Evolutionary conservation across 2,113 vertebrate genomes (phyloP).

Genomic region (Solea solea): DNA sequence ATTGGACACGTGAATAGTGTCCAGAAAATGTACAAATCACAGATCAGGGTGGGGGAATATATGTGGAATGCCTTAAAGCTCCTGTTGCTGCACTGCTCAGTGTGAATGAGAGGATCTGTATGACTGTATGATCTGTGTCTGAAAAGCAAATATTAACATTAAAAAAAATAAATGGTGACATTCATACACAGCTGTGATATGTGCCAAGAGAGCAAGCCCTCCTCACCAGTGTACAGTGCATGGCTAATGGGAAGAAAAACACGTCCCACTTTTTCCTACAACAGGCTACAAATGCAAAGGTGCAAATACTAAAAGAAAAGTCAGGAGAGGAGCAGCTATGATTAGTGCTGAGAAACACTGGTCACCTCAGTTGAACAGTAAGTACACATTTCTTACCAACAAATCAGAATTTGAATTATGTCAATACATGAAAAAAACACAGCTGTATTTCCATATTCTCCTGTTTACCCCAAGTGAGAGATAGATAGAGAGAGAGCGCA

Average conservation of each 20-base stretch:
- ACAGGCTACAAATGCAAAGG: neutral
- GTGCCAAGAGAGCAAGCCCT: constrained; percentile 21
- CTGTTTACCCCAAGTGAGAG: neutral
- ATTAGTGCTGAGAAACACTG: neutral
- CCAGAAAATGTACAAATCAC: neutral
- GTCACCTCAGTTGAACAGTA: too few species aligned
- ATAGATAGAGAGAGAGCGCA: neutral
- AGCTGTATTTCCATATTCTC: neutral
- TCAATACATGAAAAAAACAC: neutral
- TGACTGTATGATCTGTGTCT: too few species aligned
- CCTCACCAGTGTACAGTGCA: constrained; percentile 6
- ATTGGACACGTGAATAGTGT: neutral
- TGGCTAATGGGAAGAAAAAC: neutral
- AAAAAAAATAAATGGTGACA: constrained; percentile 38
- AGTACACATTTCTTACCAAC: neutral
- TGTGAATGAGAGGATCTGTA: neutral
- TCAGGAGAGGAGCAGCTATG: neutral
- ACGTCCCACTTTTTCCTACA: neutral
- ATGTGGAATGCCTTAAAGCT: neutral
- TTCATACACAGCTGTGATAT: constrained; percentile 44
- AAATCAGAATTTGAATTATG: neutral
- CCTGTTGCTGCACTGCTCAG: neutral
- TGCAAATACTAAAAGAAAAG: neutral
- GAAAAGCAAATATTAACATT: constrained; percentile 48
- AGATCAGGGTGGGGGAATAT: neutral